Evolutionary conservation across 2,113 vertebrate species (phyloP), one percentile per base, ranked within the genome.

Genomic region (Epinephelus cyanopodus): DNA sequence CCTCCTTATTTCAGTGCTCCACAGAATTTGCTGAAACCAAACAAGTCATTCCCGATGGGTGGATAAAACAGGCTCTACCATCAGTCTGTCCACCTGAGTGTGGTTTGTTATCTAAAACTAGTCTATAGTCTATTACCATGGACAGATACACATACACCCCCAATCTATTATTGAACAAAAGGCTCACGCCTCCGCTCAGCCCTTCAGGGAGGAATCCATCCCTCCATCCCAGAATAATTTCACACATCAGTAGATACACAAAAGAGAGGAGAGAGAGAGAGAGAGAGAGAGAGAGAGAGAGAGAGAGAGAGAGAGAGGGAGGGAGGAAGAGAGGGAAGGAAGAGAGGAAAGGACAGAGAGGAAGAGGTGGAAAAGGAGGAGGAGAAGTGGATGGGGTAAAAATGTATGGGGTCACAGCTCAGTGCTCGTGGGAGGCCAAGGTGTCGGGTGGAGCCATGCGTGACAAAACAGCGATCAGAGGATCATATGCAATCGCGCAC

Each of bases 211-310:
- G 93, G 94, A 95, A 95, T 95, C 92, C 91, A 94, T 95, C 93
- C 93, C 93, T 95, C 93, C 92, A 93, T 93, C 94, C 92, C 93
- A 92, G 92, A 95, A 95, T 96, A 94, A 95, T 95, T 95, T 95
- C 94, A 95, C 94, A 95, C 93, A 92, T 93, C 93, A 92, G 92
- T 95, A 94, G 92, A 90, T 92, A 92, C 87, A 91, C 93, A 92
- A 91, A 92, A 93, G 82, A 86, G 29, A 29, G 29, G 29, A 29
- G 88, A 86, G 87, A 81, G 80, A 85, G 79, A 70, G 77, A 68
- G 76, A 6, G 29, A 29, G 29, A 29, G 29, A 29, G 88, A 86
- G 87, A 81, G 80, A 85, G 79, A 70, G 77, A 68, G 76, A 6
- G 65, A 56, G 47, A 68, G 54, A 48, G 62, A 82, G 33, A 54